Evolutionary conservation across 1,140 invertebrate species (phyloP).

Genomic region (Drosophila lini): DNA sequence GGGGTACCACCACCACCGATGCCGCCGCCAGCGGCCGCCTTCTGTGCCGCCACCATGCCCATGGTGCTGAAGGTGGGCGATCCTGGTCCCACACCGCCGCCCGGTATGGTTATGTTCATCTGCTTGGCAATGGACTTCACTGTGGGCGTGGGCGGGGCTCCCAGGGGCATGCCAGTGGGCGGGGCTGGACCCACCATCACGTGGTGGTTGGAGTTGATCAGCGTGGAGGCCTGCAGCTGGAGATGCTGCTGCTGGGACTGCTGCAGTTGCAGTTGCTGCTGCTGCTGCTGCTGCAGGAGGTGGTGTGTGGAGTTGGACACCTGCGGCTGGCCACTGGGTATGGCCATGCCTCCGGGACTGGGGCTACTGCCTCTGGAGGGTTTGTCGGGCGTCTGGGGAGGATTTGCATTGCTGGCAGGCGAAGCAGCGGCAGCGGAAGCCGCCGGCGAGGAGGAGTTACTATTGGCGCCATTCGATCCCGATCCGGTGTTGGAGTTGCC

Average conservation of each 20-base stretch:
- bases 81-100: slow-evolving; percentile 39
- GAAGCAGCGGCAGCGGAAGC: slow-evolving; percentile 9
- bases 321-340: slow-evolving; percentile 36
- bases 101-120: slow-evolving; percentile 80
- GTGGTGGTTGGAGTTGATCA: slow-evolving; percentile 79
- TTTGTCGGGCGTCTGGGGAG: slow-evolving; percentile 70
- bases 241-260: slow-evolving; percentile 73
- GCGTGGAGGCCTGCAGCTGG: slow-evolving; percentile 74
- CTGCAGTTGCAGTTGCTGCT: slow-evolving; percentile 50
- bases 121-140: slow-evolving; percentile 83
- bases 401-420: slow-evolving; percentile 34
- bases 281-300: slow-evolving; percentile 54
- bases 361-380: slow-evolving; percentile 58
- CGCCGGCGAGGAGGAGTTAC: slow-evolving; percentile 29
- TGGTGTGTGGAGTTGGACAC: slow-evolving; percentile 49
- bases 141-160: slow-evolving; percentile 76
- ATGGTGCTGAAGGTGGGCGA: slow-evolving; percentile 80
- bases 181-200: slow-evolving; percentile 59
- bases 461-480: slow-evolving; percentile 39
- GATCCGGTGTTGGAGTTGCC: slow-evolving; percentile 77
- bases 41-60: slow-evolving; percentile 78
- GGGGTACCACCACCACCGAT: slow-evolving; percentile 52
- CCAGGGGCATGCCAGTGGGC: slow-evolving; percentile 64
- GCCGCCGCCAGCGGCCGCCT: slow-evolving; percentile 40
- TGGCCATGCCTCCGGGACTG: slow-evolving; percentile 18